Evolutionary conservation across 2,113 vertebrate genomes (phyloP).

Genomic region (Ginglymostoma cirratum): DNA sequence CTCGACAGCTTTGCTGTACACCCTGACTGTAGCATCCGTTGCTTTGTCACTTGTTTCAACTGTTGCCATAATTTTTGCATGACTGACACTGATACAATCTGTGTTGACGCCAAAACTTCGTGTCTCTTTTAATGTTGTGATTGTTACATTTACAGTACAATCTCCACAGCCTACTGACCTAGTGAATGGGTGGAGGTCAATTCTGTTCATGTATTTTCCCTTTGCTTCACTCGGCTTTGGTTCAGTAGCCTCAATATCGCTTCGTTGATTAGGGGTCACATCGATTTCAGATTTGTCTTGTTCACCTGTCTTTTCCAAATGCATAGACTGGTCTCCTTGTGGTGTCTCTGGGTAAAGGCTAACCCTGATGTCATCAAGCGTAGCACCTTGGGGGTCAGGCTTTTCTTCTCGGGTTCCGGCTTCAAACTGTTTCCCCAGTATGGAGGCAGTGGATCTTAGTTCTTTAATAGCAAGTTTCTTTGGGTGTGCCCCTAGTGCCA

Average conservation of each 20-base stretch:
- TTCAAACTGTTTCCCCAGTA: slow-evolving; percentile 66
- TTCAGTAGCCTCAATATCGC: not conserved
- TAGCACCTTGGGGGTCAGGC: slow-evolving; percentile 66
- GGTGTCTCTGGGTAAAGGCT: slow-evolving; percentile 67
- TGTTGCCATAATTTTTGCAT: slow-evolving; percentile 37
- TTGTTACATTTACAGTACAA: not conserved
- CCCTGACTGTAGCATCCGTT: slow-evolving; percentile 39
- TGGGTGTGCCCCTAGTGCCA: not conserved
- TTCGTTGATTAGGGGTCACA: not conserved
- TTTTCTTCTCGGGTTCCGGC: slow-evolving; percentile 67
- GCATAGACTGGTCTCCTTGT: slow-evolving; percentile 51
- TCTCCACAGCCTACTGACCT: slow-evolving; percentile 41
- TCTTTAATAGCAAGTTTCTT: slow-evolving; percentile 45
- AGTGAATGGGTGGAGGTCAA: slow-evolving; percentile 46
- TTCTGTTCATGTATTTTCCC: slow-evolving; percentile 18
- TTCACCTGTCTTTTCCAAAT: slow-evolving; percentile 43
- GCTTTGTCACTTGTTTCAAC: slow-evolving; percentile 36
- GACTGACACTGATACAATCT: slow-evolving; percentile 36
- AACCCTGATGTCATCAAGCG: slow-evolving; percentile 68
- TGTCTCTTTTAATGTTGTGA: slow-evolving; percentile 39
- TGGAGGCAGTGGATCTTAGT: slow-evolving; percentile 65
- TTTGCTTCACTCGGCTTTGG: slow-evolving; percentile 37
- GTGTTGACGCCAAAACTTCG: slow-evolving; percentile 46
- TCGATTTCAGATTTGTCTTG: not conserved
- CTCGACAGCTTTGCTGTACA: slow-evolving; percentile 45